Evolutionary conservation across 2,113 vertebrate genomes (phyloP).

Genomic region (Ageneiosus marmoratus): DNA sequence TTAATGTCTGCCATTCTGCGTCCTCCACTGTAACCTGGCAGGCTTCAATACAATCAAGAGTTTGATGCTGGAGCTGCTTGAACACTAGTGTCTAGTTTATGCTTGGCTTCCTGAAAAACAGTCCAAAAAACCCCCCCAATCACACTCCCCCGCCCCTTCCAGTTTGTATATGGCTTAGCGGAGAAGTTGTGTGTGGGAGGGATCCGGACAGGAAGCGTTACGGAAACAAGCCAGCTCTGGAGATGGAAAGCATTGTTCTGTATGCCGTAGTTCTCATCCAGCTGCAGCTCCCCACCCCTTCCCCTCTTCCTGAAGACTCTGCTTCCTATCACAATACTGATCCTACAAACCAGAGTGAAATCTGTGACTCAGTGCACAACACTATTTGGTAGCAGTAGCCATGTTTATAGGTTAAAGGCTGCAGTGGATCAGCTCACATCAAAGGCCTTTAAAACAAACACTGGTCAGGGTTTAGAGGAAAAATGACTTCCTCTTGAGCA

Average conservation of each 20-base stretch:
- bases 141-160: neutral
- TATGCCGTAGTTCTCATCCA: slow-evolving; percentile 40
- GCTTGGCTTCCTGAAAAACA: slow-evolving; percentile 34
- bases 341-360: neutral
- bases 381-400: neutral
- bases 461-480: neutral
- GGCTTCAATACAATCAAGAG: slow-evolving; percentile 1
- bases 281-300: slow-evolving; percentile 39
- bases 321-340: slow-evolving; percentile 17
- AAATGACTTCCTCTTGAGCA: neutral
- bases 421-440: neutral
- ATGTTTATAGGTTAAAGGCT: neutral
- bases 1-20: neutral
- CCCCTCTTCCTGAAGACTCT: slow-evolving; percentile 38
- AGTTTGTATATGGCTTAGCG: slow-evolving; percentile 12
- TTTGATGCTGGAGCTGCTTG: neutral
- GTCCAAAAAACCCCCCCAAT: neutral
- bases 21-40: neutral
- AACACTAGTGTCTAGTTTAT: neutral
- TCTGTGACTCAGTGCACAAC: slow-evolving; percentile 5
- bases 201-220: slow-evolving; percentile 49
- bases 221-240: slow-evolving; percentile 33
- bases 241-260: slow-evolving; percentile 53
- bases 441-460: neutral
- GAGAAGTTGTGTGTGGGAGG: slow-evolving; percentile 47